A percentile compares a stretch with the other conserved stretches of the same genome.
phyloP scores from a whole-genome alignment of 37 sponge, comb jelly and placozoan genomes.

The Hexactinellida sp. region DNA sequence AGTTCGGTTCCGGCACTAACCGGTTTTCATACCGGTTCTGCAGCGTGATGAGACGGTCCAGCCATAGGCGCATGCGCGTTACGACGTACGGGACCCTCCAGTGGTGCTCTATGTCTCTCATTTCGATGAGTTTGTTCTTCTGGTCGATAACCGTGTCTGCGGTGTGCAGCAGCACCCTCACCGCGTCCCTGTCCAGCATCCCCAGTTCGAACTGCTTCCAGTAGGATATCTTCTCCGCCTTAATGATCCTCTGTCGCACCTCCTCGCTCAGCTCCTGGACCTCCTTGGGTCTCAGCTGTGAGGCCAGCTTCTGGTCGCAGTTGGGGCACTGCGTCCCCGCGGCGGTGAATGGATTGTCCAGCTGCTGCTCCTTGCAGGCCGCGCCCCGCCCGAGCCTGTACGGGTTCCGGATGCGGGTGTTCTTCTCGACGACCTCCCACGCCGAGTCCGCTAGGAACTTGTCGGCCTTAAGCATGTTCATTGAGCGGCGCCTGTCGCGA shows the following conservation, averaged over 20 bases:
- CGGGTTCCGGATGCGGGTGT: constrained; percentile 41
- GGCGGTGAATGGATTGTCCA: constrained; percentile 13
- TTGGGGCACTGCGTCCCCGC: constrained; percentile 31
- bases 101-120: constrained; percentile 51
- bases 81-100: constrained; percentile 49
- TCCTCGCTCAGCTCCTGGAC: constrained; percentile 69
- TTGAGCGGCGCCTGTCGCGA: constrained; percentile 41
- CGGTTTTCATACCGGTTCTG: constrained; percentile 3
- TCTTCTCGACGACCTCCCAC: constrained; percentile 76
- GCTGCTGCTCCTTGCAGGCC: not conserved
- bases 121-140: constrained; percentile 51
- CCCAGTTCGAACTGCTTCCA: constrained; percentile 90
- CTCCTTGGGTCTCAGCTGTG: constrained; percentile 53
- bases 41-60: not conserved
- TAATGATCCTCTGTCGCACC: constrained; percentile 48
- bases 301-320: constrained; percentile 37
- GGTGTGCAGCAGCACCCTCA: constrained; percentile 43
- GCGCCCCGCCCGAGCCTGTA: not conserved
- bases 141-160: constrained; percentile 64
- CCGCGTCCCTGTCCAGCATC: constrained; percentile 64
- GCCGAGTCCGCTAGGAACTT: constrained; percentile 61
- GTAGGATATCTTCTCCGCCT: constrained; percentile 79
- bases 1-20: constrained; percentile 19
- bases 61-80: not conserved
- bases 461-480: constrained; percentile 64